Evolutionary conservation across 2,797 vertebrate species (phyloP), one percentile per base, ranked within the genome.

Genomic region (Melanotaenia trifasciata): DNA sequence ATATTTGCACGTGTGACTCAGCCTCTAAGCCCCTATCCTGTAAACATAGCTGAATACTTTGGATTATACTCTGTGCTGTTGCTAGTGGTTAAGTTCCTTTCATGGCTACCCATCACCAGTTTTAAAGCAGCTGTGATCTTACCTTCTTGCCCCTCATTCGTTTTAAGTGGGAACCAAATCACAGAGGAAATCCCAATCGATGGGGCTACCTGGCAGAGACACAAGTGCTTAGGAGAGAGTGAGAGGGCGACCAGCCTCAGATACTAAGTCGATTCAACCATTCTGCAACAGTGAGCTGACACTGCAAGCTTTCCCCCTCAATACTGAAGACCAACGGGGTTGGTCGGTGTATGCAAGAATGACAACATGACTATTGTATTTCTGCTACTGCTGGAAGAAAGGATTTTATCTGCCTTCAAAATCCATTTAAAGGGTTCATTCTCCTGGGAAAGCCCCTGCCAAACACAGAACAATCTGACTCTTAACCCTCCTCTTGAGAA

Each of bases 321-420:
- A 56, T 69, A 80, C 87, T 22, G 82, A 84, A 78, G 86, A 88
- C 28, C 71, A 57, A 45, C 73, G 56, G 4, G 4, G n/a, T 79
- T 47, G 74, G 76, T 88, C 74, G 76, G 80, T 80, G 69, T 87
- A 80, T 66, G 84, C 79, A 69, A 80, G 78, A 82, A 90, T 88
- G 89, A 91, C 90, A 90, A 83, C 86, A 85, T 70, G 62, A 62
- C 84, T 84, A 90, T 92, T 94, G 90, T 92, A 90, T 93, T 93
- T 80, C 87, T 93, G 90, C 87, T 85, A 85, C 83, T 64, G 24
- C 75, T 82, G 72, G 70, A 81, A 74, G 76, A 75, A 78, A 70
- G 77, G 83, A 87, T 92, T 91, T 93, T 89, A 90, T 91, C 90
- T 87, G 76, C 84, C 54, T 84, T 90, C 81, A 87, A 50, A 92